These are phyloP conservation scores for Megaceryle torquata DNA, from an alignment of 2,113 vertebrate species.

Conservation along the genomic window DNA sequence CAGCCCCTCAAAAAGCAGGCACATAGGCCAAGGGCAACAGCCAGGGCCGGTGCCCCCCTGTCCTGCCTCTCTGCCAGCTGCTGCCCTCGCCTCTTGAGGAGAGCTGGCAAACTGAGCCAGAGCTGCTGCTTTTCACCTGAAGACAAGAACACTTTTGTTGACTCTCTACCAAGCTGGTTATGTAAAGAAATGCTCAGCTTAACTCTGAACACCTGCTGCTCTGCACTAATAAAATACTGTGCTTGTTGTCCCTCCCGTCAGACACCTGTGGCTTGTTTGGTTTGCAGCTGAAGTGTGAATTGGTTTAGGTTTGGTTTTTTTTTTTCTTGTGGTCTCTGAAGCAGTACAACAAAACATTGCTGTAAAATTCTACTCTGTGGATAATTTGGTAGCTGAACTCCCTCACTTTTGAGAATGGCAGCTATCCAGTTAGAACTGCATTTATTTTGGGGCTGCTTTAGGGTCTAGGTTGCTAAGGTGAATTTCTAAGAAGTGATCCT, in stretches of 20 bases:
- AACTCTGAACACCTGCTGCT: neutral
- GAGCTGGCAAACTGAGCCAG: rapidly evolving
- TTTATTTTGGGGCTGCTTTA: neutral
- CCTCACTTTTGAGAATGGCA: neutral
- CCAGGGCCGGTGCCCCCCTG: rapidly evolving
- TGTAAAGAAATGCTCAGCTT: neutral
- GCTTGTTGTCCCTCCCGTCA: no score
- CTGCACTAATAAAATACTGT: neutral
- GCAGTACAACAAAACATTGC: neutral
- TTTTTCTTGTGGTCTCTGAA: neutral
- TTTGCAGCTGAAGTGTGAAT: neutral
- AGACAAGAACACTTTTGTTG: rapidly evolving
- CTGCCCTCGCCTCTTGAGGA: rapidly evolving
- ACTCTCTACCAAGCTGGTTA: neutral
- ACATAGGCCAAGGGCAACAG: rapidly evolving
- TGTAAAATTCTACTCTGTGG: neutral
- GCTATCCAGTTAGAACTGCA: neutral
- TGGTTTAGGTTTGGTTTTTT: neutral
- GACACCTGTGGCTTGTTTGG: neutral
- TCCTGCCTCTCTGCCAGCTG: rapidly evolving
- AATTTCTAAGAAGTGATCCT: neutral
- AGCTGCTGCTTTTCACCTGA: no score
- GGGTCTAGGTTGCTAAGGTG: neutral
- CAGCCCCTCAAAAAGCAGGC: rapidly evolving
- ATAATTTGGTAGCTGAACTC: neutral